Base-by-base conservation (phyloP, 2,797 vertebrate genomes). In the Oreortyx pictus region DNA sequence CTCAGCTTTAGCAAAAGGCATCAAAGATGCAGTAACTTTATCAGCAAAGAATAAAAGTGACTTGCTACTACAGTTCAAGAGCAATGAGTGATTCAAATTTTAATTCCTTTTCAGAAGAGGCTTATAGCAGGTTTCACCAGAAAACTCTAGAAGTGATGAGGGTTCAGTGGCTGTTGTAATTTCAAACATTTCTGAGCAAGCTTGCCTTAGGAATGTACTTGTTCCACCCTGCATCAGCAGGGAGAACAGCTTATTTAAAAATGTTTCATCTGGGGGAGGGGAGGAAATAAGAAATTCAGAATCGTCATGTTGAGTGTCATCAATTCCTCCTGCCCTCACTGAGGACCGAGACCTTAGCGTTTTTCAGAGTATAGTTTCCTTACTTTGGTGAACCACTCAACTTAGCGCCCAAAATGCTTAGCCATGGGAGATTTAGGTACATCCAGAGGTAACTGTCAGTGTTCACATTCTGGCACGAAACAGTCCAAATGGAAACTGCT, bases 11-110 rank as follows among this genome's bases (percentile, higher is more conserved):
- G 43, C 37, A 70, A 77, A 77, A 54, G 25, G 11, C 31, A 65
- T 52, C 84, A 71, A 31, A 92, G 73, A 5, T 44, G 23, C 20
- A 19, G 49, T 37, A 68, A 46, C 50, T 87, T 84, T 86, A 80
- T 70, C 2, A 2, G 73, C n/a, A 89, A 84, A 65, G 39, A 88
- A 94, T 78, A 80, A 85, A 95, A 95, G 59, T 52, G 23, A 78
- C 15, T 81, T 91, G 13, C 33, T 76, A 14, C 47, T 85, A 33
- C 44, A 77, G 46, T 35, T 72, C 8, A 56, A 80, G 64, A 89
- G 24, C 60, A 56, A 77, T 82, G n/a, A 49, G 27, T 20, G 56
- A 39, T 31, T 90, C 39, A 1, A 15, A 20, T 7, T 57, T 88
- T 82, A 86, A 61, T 78, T 90, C 54, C 35, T 77, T 64, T 31